Conservation (phyloP, 2,113 vertebrate genomes). For the Pedetes capensis region DNA sequence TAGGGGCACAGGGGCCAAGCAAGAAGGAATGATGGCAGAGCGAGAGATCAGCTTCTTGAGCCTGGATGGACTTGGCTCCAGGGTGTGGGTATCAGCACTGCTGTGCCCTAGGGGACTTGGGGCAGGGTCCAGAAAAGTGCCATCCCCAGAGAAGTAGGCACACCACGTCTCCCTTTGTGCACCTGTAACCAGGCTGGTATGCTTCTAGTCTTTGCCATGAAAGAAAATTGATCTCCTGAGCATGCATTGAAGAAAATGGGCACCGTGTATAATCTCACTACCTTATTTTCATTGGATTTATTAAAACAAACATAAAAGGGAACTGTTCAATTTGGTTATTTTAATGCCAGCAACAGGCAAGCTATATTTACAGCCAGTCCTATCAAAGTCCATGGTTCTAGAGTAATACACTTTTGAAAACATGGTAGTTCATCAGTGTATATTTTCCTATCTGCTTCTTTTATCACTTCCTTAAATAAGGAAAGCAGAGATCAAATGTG, state of each 20-base stretch:
- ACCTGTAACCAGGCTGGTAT: background rate
- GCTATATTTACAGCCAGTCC: background rate
- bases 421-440: background rate
- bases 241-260: background rate
- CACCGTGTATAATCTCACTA: background rate
- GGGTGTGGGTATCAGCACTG: accelerated
- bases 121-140: background rate
- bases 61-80: background rate
- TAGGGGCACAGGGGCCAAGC: background rate
- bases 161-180: background rate
- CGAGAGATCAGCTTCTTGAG: background rate
- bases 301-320: slow-evolving; percentile 41
- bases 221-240: background rate
- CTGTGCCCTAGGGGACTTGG: background rate
- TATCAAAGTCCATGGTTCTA: background rate
- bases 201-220: background rate
- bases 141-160: background rate
- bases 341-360: slow-evolving; percentile 17
- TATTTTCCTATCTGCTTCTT: slow-evolving; percentile 1
- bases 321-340: background rate
- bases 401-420: slow-evolving; percentile 29
- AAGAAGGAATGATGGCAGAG: background rate
- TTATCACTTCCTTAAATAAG: slow-evolving; percentile 48
- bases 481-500: background rate
- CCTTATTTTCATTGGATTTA: background rate